These are phyloP conservation scores for Scaptomyza polygonia DNA, from an alignment of 2,888 invertebrate species.

Conservation along the genomic window DNA sequence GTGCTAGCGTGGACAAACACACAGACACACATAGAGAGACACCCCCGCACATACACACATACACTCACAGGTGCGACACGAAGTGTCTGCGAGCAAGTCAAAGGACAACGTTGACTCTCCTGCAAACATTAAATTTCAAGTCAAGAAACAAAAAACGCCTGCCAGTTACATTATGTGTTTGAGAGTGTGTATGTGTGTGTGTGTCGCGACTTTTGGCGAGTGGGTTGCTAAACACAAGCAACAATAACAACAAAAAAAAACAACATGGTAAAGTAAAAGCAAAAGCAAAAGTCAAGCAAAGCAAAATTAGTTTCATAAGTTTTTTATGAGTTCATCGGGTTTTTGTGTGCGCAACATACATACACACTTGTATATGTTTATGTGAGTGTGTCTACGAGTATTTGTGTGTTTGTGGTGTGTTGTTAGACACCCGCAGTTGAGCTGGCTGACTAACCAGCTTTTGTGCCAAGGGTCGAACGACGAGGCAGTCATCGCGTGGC, in stretches of 20 bases:
- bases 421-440: constrained; percentile 45
- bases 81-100: constrained; percentile 56
- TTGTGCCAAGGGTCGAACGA: constrained; percentile 76
- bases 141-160: constrained; percentile 56
- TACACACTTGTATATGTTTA: constrained; percentile 8
- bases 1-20: constrained; percentile 50
- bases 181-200: constrained; percentile 14
- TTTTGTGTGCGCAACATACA: constrained; percentile 55
- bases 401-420: constrained; percentile 26
- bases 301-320: constrained; percentile 80
- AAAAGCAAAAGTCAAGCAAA: constrained; percentile 74
- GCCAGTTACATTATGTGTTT: constrained; percentile 22
- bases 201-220: constrained; percentile 52
- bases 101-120: constrained; percentile 63
- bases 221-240: constrained; percentile 63
- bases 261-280: constrained; percentile 61
- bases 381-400: constrained; percentile 20
- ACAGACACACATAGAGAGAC: constrained; percentile 3
- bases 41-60: constrained; percentile 13
- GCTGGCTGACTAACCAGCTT: constrained; percentile 71
- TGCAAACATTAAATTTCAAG: constrained; percentile 60
- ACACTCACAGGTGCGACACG: constrained; percentile 10
- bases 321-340: constrained; percentile 81
- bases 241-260: constrained; percentile 24
- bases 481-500: constrained; percentile 66